Evolutionary conservation across 2,888 invertebrate species (phyloP).

Genomic region (Lordiphosa fenestrarum): DNA sequence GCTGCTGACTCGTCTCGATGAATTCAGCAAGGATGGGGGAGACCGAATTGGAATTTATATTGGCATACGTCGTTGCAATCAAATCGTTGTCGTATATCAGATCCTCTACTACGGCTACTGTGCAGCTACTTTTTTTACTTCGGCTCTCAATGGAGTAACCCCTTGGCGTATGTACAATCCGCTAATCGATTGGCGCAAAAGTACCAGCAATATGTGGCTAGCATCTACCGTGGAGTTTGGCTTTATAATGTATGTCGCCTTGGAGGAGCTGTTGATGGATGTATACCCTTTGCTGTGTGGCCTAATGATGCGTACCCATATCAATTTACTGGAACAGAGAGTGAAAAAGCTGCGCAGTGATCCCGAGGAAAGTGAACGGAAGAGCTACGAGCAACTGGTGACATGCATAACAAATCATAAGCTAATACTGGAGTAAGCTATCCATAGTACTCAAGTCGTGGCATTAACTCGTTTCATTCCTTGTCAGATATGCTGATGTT

Average conservation of each 20-base stretch:
- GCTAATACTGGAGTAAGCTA: neutral
- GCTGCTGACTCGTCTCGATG: neutral
- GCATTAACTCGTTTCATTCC: neutral
- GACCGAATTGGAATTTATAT: neutral
- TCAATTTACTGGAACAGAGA: constrained; percentile 18
- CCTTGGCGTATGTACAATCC: constrained; percentile 2
- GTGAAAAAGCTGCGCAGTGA: constrained; percentile 13
- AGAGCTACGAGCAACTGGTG: neutral
- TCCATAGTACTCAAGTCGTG: neutral
- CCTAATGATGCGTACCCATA: neutral
- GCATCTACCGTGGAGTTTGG: neutral
- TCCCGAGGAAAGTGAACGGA: neutral
- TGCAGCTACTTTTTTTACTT: neutral
- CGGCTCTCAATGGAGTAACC: neutral
- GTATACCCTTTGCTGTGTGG: neutral
- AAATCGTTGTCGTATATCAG: neutral
- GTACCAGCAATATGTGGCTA: neutral
- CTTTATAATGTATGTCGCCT: neutral
- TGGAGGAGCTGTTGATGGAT: constrained; percentile 1
- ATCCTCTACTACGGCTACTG: neutral
- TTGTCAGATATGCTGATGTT: constrained; percentile 8
- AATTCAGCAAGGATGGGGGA: neutral
- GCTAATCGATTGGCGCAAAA: neutral
- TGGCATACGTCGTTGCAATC: neutral
- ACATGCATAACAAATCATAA: constrained; percentile 1